A percentile compares a stretch with the other conserved stretches of the same genome.
phyloP scores from a whole-genome alignment of 2,797 vertebrate genomes.

The Sandelia bainsii region DNA sequence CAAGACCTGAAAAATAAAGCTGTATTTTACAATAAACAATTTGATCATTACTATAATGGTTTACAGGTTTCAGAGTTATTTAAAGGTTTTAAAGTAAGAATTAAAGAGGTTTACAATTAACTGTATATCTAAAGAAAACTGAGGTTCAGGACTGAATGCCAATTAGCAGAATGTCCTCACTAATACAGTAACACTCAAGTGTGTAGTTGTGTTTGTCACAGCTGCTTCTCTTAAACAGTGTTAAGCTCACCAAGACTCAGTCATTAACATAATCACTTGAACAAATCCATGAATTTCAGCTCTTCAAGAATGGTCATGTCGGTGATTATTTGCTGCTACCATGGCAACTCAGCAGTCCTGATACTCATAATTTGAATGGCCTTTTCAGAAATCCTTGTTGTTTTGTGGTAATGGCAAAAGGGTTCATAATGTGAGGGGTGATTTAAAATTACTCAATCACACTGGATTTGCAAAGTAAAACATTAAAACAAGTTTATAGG shows the following conservation, averaged over 20 bases:
- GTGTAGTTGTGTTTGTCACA: conserved; percentile 13
- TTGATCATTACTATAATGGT: neutral
- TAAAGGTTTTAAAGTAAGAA: neutral
- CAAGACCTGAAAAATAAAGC: too few species aligned
- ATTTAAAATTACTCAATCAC: neutral
- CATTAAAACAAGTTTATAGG: neutral
- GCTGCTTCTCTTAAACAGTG: conserved; percentile 10
- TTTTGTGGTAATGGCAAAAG: conserved; percentile 1
- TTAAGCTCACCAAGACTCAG: neutral
- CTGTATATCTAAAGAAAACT: conserved; percentile 4
- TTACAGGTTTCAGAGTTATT: neutral
- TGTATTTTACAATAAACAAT: too few species aligned
- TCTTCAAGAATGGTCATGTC: neutral
- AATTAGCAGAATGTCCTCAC: conserved; percentile 9
- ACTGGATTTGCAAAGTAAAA: neutral
- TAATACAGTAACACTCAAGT: conserved; percentile 10
- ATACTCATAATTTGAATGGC: conserved; percentile 9
- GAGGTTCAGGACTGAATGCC: neutral
- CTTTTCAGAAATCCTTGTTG: conserved; percentile 9
- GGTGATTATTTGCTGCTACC: conserved; percentile 26
- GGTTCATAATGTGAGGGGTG: conserved; percentile 1
- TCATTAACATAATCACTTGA: conserved; percentile 38
- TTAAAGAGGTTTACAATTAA: neutral
- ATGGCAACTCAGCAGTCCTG: conserved; percentile 10
- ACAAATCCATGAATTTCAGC: conserved; percentile 30